A percentile compares a stretch with the other conserved stretches of the same genome.
phyloP scores from a whole-genome alignment of 2,113 vertebrate species.

The Procapra przewalskii region DNA sequence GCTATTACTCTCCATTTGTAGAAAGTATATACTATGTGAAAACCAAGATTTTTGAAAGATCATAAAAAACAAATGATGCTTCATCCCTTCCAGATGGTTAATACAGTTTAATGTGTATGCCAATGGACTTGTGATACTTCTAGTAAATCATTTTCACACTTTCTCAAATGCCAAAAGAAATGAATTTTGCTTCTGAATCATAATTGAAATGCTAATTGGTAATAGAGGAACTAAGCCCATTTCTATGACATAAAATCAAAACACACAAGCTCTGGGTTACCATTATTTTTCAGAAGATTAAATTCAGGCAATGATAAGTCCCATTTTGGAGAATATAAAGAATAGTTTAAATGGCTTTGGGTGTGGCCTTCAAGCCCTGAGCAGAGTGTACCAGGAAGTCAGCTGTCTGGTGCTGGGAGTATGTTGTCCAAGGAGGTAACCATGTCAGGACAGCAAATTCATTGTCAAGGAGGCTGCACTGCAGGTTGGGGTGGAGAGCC shows the following conservation, averaged over 20 bases:
- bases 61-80: neutral
- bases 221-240: neutral
- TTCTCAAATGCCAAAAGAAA: constrained; percentile 28
- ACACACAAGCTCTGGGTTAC: constrained; percentile 27
- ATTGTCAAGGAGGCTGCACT: neutral
- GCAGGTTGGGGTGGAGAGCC: neutral
- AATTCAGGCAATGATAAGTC: neutral
- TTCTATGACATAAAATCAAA: constrained; percentile 37
- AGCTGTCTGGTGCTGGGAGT: neutral
- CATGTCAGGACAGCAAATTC: neutral
- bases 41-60: neutral
- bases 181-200: constrained; percentile 11
- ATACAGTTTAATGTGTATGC: neutral
- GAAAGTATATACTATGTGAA: neutral
- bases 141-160: neutral
- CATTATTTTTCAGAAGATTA: neutral
- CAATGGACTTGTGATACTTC: neutral
- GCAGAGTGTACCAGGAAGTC: neutral
- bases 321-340: neutral
- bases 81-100: neutral
- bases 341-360: neutral
- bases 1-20: neutral
- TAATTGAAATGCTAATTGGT: neutral
- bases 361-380: neutral
- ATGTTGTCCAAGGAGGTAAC: neutral